A percentile compares a stretch with the other conserved stretches of the same genome.
Conservation (phyloP, 2,113 vertebrate species). For the Fulica atra region DNA sequence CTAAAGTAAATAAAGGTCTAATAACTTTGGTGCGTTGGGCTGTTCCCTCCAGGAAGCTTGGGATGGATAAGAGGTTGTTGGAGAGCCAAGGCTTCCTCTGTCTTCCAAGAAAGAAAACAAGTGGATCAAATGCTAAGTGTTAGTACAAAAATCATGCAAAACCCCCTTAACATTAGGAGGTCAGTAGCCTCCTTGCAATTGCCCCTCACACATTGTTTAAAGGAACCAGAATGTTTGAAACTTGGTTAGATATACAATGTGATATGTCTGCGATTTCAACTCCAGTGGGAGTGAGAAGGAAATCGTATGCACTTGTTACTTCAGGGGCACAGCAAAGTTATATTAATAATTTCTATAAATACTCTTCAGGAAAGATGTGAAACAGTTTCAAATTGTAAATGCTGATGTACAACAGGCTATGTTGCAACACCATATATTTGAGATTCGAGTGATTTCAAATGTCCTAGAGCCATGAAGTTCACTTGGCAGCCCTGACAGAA, state of each 20-base stretch:
- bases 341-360: background rate
- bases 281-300: background rate
- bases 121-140: background rate
- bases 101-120: background rate
- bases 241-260: background rate
- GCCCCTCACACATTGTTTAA: background rate
- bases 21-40: background rate
- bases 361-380: background rate
- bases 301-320: background rate
- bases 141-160: background rate
- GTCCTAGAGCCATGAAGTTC: background rate
- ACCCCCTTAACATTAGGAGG: background rate
- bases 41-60: background rate
- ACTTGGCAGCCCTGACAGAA: conserved; percentile 4
- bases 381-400: background rate
- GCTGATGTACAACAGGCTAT: background rate
- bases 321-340: background rate
- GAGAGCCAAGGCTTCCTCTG: background rate
- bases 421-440: background rate
- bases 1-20: background rate
- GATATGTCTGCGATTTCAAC: background rate
- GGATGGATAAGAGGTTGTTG: background rate
- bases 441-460: background rate
- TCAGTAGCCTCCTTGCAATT: background rate
- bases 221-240: background rate